Evolutionary conservation across 2,797 vertebrate species (phyloP).

Genomic region (Rhinoraja longicauda): DNA sequence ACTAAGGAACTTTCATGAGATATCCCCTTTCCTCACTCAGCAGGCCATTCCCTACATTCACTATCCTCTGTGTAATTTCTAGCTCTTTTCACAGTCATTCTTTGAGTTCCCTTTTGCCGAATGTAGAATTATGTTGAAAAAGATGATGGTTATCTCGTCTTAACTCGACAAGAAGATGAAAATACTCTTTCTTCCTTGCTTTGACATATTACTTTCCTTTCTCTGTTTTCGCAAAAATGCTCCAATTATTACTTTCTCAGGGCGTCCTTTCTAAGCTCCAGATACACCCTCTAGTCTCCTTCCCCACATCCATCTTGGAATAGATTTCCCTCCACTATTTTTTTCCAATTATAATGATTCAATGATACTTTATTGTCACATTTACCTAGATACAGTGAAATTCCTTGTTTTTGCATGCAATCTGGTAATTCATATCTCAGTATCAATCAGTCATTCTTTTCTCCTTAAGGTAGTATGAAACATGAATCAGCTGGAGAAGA

Average conservation of each 20-base stretch:
- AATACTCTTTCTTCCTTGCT: not conserved
- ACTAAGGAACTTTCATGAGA: not conserved
- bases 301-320: not conserved
- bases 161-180: not conserved
- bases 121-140: not conserved
- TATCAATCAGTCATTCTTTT: not conserved
- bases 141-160: not conserved
- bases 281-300: not conserved
- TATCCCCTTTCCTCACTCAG: not conserved
- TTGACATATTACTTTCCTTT: not conserved
- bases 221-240: not conserved
- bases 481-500: not conserved
- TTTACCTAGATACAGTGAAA: no score
- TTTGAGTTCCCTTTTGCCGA: not conserved
- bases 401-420: no score
- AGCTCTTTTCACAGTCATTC: not conserved
- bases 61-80: not conserved
- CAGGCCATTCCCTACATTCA: not conserved
- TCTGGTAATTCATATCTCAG: not conserved
- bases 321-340: not conserved
- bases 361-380: no score
- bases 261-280: not conserved
- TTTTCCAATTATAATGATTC: not conserved
- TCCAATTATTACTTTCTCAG: not conserved
- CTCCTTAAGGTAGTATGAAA: not conserved